These are phyloP conservation scores for Ceramica pisi DNA, from an alignment of 2,888 invertebrate species.

Conservation along the genomic window DNA sequence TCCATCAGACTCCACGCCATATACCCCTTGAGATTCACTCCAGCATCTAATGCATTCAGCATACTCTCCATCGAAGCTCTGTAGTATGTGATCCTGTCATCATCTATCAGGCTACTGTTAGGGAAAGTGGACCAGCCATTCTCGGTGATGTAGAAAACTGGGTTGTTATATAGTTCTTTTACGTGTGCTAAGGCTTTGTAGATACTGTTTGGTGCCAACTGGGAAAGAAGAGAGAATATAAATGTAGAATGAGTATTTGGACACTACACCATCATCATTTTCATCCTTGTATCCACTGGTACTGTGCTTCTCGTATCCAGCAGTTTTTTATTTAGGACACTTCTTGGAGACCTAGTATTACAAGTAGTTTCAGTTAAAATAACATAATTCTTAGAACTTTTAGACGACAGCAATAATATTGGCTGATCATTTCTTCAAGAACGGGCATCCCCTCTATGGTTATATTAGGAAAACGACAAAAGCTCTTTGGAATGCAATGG, in stretches of 20 bases:
- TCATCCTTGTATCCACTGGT: too few species aligned
- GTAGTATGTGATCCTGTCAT: constrained; percentile 84
- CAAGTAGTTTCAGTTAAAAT: too few species aligned
- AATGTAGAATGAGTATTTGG: background rate
- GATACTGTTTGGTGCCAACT: constrained; percentile 91
- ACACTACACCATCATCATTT: too few species aligned
- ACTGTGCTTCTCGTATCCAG: too few species aligned
- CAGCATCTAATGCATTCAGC: constrained; percentile 84
- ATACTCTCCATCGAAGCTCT: constrained; percentile 83
- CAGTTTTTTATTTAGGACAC: too few species aligned
- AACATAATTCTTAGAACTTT: too few species aligned
- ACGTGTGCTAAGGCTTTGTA: constrained; percentile 88
- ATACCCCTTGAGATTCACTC: constrained; percentile 85
- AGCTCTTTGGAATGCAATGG: too few species aligned
- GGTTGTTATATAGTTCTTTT: constrained; percentile 86
- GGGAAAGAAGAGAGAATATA: background rate
- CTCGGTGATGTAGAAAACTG: constrained; percentile 91
- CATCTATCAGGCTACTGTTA: constrained; percentile 80
- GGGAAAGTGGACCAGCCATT: constrained; percentile 89
- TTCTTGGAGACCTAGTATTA: too few species aligned
- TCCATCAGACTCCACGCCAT: constrained; percentile 93
- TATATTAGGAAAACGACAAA: too few species aligned
- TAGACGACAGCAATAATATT: too few species aligned
- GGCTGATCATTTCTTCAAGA: too few species aligned
- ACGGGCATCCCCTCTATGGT: too few species aligned